Conservation (phyloP, 2,888 invertebrate species). For the Apamea crenata region DNA sequence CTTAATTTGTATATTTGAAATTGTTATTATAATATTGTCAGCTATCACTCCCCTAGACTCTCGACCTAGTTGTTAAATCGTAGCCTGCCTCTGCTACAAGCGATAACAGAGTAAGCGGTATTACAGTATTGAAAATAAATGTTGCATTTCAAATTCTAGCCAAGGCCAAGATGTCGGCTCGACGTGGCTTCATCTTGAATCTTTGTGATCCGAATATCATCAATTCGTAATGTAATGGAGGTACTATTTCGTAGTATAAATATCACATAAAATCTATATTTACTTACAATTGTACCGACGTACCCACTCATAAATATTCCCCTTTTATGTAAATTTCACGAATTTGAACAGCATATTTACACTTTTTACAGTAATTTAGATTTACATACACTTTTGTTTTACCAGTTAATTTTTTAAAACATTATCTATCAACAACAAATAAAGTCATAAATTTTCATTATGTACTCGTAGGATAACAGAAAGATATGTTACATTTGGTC, state of each 20-base stretch:
- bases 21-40: constrained; percentile 57
- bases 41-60: constrained; percentile 34
- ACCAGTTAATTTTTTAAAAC: constrained; percentile 36
- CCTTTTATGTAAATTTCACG: constrained; percentile 16
- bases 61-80: constrained; percentile 18
- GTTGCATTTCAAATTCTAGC: constrained; percentile 36
- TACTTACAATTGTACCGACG: not conserved
- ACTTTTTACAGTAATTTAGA: constrained; percentile 35
- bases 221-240: not conserved
- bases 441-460: constrained; percentile 22
- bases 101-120: constrained; percentile 43
- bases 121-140: constrained; percentile 55
- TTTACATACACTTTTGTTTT: constrained; percentile 10
- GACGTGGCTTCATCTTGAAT: constrained; percentile 8
- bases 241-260: constrained; percentile 3
- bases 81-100: constrained; percentile 20
- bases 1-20: constrained; percentile 32
- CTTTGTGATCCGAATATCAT: not conserved
- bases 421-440: constrained; percentile 23
- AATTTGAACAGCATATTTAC: constrained; percentile 31
- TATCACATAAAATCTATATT: constrained; percentile 26
- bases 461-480: constrained; percentile 36
- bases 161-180: not conserved
- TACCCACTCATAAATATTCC: constrained; percentile 5
- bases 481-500: constrained; percentile 62